phyloP scores from a whole-genome alignment of 2,797 vertebrate genomes.

The Amblyopsis hoosieri region DNA sequence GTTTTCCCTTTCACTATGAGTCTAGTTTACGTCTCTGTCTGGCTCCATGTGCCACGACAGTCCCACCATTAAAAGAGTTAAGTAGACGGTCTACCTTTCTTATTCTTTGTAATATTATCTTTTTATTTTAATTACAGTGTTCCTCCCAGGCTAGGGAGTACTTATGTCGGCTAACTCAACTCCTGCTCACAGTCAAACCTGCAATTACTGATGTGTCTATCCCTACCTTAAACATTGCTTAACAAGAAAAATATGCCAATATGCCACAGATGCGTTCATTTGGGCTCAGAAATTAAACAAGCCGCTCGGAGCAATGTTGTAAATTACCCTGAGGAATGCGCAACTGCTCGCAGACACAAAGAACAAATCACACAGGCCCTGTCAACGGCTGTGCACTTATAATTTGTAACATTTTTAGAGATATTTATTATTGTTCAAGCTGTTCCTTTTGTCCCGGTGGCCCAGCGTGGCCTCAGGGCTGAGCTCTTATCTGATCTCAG shows the following conservation, averaged over 20 bases:
- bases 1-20: conserved; percentile 56
- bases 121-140: conserved; percentile 61
- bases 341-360: conserved; percentile 72
- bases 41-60: conserved; percentile 28
- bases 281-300: conserved; percentile 81
- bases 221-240: conserved; percentile 87
- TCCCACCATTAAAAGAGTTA: conserved; percentile 48
- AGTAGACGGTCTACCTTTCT: conserved; percentile 50
- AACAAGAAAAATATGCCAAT: conserved; percentile 88
- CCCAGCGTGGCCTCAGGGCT: conserved; percentile 70
- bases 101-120: conserved; percentile 59
- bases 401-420: conserved; percentile 82
- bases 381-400: conserved; percentile 67
- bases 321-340: conserved; percentile 87
- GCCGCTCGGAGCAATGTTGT: conserved; percentile 78
- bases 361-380: conserved; percentile 69
- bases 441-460: conserved; percentile 76
- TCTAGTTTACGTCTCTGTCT: conserved; percentile 43
- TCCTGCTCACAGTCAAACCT: conserved; percentile 77
- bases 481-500: conserved; percentile 71
- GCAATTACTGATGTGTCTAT: conserved; percentile 84
- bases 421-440: conserved; percentile 77
- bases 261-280: conserved; percentile 85
- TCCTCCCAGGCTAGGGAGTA: conserved; percentile 65
- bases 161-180: conserved; percentile 77